These are phyloP conservation scores for Loripinus fragilis DNA, from an alignment of 2,888 invertebrate species.

Conservation along the genomic window DNA sequence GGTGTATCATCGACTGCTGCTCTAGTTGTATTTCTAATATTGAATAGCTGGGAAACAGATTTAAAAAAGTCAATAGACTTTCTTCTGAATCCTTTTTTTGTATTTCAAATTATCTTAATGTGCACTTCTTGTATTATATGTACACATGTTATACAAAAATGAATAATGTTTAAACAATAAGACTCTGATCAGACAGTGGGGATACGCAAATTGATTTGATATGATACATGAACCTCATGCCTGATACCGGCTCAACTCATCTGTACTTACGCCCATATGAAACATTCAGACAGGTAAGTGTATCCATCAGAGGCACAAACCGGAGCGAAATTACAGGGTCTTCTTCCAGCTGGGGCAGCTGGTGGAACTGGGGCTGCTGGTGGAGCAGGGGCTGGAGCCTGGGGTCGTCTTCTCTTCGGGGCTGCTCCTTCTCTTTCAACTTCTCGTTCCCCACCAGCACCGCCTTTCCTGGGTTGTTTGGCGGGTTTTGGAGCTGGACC, in stretches of 20 bases:
- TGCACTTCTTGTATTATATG: too few species aligned
- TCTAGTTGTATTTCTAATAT: too few species aligned
- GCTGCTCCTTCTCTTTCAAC: background rate
- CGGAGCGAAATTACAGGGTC: conserved; percentile 26
- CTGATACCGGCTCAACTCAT: too few species aligned
- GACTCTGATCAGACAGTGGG: background rate
- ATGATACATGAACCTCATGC: too few species aligned
- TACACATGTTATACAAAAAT: too few species aligned
- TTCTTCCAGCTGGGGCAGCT: background rate
- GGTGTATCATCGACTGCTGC: too few species aligned
- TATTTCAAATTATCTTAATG: too few species aligned
- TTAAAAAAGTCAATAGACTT: too few species aligned
- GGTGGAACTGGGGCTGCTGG: background rate
- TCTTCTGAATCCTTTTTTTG: too few species aligned
- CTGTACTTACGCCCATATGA: conserved; percentile 53
- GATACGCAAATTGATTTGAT: too few species aligned
- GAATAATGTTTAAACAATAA: too few species aligned
- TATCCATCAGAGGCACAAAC: conserved; percentile 62
- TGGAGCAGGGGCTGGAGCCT: background rate
- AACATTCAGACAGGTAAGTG: conserved; percentile 59
- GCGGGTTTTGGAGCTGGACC: background rate
- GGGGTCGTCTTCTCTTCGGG: background rate
- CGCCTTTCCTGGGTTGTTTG: background rate
- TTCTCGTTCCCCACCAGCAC: background rate
- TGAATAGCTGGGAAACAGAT: too few species aligned